Base-by-base conservation (phyloP, 2,113 vertebrate genomes). In the Anhinga anhinga region DNA sequence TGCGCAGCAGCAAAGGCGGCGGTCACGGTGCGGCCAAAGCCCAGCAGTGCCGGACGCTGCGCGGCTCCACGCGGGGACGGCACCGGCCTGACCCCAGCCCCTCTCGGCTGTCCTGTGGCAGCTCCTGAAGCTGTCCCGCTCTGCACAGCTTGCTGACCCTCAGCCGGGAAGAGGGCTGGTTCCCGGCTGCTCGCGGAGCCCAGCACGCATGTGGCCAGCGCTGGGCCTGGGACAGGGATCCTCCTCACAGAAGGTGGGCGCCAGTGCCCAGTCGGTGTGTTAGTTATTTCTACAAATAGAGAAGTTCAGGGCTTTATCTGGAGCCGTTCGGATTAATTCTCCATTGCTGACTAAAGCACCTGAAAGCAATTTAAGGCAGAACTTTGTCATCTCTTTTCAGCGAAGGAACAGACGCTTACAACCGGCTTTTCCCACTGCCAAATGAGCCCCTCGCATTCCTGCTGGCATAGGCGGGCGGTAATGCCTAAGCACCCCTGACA, bases 201-300 rank as follows among this genome's bases (percentile, higher is more conserved):
- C 21, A 5, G 1, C n/a, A 6, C 0, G 0, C 40, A 15, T 2
- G 22, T 25, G 56, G 22, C n/a, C 18, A 4, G 13, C 8, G 52
- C 49, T 49, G 61, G 34, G 44, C 29, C 25, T 8, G 53, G 61
- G 47, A 2, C 30, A 15, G 44, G 56, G n/a, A n/a, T 12, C 38
- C 34, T 59, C 38, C 50, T 42, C 1, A 21, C 7, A 4, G 29
- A 21, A 21, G 19, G 4, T 0, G 8, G 58, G 42, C 36, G n/a
- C n/a, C n/a, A 11, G 4, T 12, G 25, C 32, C 40, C 18, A 0
- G 0, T 7, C 8, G 7, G n/a, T 0, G 19, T 6, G 36, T 27
- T 2, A 15, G 66, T 19, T 32, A 29, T 8, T 86, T 14, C 29
- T n/a, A 12, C 40, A 25, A 13, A 38, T 2, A 14, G 56, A 7